A percentile compares a stretch with the other conserved stretches of the same genome.
phyloP scores from a whole-genome alignment of 2,113 vertebrate genomes.

The Mus spicilegus region DNA sequence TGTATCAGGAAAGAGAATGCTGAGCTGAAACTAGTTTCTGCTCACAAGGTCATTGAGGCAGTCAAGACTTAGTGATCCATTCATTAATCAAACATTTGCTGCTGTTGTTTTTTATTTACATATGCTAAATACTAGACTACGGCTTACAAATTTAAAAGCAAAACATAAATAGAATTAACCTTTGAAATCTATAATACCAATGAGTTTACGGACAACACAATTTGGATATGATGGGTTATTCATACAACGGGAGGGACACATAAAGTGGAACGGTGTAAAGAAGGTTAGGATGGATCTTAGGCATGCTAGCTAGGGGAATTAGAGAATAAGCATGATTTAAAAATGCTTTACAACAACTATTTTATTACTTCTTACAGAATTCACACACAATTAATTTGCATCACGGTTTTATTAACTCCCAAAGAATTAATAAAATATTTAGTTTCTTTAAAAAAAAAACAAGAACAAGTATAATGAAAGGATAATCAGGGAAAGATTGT shows the following conservation, averaged over 20 bases:
- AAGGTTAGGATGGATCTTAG: neutral
- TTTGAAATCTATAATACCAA: neutral
- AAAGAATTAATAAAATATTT: neutral
- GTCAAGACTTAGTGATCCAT: slow-evolving; percentile 3
- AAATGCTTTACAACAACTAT: neutral
- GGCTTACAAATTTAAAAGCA: neutral
- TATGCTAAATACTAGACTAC: neutral
- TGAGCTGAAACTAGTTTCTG: neutral
- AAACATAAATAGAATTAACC: neutral
- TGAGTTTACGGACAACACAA: neutral
- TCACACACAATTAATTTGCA: no score
- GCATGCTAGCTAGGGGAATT: no score
- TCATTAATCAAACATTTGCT: slow-evolving; percentile 15
- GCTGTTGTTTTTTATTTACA: neutral
- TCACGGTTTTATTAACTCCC: no score
- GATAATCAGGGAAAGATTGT: neutral
- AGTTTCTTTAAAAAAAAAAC: neutral
- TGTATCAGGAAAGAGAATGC: neutral
- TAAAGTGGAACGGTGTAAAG: no score
- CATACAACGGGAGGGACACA: neutral
- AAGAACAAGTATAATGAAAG: neutral
- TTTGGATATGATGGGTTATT: neutral
- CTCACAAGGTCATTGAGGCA: neutral
- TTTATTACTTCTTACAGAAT: no score
- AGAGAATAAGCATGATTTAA: neutral